phyloP scores from a whole-genome alignment of 2,888 invertebrate species.

The Caenorhabditis imperialis region DNA sequence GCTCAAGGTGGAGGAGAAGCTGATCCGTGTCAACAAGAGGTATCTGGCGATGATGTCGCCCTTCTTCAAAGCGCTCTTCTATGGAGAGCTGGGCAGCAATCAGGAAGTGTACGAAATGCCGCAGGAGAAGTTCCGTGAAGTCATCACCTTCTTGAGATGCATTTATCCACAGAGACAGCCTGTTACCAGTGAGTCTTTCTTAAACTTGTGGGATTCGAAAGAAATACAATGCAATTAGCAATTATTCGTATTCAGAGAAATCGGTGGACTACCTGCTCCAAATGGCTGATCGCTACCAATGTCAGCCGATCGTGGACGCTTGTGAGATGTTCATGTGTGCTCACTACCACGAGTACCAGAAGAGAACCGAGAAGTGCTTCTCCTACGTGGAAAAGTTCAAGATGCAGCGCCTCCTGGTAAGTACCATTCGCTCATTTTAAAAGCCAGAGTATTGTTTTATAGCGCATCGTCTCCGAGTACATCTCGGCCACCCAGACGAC shows the following conservation, averaged over 20 bases:
- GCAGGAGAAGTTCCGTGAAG: constrained; percentile 34
- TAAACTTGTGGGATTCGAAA: background rate
- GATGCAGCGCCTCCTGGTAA: constrained; percentile 38
- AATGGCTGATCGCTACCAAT: constrained; percentile 36
- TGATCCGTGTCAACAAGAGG: constrained; percentile 20
- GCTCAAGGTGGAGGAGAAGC: constrained; percentile 22
- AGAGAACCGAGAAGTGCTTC: constrained; percentile 41
- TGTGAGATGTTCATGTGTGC: constrained; percentile 51
- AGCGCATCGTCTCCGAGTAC: constrained; percentile 29
- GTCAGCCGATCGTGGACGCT: constrained; percentile 35
- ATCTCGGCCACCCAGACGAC: constrained; percentile 21
- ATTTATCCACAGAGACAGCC: constrained; percentile 36
- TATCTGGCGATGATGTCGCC: constrained; percentile 36
- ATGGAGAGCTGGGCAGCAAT: constrained; percentile 9
- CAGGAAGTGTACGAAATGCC: constrained; percentile 20
- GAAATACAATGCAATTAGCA: too few relatives aligned
- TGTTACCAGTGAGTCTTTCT: constrained; percentile 16
- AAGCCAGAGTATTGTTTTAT: too few relatives aligned
- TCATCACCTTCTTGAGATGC: constrained; percentile 27
- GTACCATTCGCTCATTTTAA: too few relatives aligned
- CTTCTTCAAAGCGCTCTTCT: constrained; percentile 39
- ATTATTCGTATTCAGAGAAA: constrained; percentile 24
- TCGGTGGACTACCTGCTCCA: constrained; percentile 27
- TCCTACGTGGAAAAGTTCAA: constrained; percentile 34
- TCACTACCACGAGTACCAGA: constrained; percentile 40